Conservation (phyloP, 2,113 vertebrate genomes). For the Etia nguti region DNA sequence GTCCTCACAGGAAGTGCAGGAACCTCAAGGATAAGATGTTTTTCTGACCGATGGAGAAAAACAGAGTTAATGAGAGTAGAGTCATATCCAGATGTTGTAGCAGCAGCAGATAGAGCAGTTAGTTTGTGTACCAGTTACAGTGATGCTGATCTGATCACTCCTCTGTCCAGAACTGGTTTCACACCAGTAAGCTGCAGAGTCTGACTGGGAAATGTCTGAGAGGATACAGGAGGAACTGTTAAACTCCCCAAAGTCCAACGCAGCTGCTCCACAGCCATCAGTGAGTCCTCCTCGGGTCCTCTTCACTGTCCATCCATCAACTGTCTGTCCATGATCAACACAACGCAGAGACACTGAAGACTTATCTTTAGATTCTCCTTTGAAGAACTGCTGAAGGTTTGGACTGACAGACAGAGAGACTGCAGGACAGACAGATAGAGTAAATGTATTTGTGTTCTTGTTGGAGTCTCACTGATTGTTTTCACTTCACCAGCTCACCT, state of each 20-base stretch:
- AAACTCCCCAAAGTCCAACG: neutral
- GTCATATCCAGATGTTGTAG: neutral
- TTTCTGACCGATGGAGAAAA: neutral
- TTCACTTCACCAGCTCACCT: too few species aligned
- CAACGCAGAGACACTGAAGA: neutral
- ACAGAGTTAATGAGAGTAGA: neutral
- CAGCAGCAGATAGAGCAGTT: neutral
- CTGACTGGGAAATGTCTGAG: neutral
- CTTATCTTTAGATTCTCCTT: too few species aligned
- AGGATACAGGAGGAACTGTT: neutral
- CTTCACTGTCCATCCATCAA: neutral
- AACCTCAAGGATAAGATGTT: neutral
- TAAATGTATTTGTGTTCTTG: fast-evolving
- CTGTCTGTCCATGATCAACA: neutral
- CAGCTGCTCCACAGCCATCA: neutral
- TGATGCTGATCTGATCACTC: neutral
- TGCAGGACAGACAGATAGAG: too few species aligned
- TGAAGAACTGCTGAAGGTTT: neutral
- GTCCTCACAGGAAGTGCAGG: neutral
- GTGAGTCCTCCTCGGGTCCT: neutral
- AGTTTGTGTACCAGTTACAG: neutral
- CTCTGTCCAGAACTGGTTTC: neutral
- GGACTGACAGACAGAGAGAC: too few species aligned
- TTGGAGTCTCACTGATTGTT: too few species aligned
- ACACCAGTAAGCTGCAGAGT: neutral